These are phyloP conservation scores for Diglossa cyanea DNA, from an alignment of 2,797 vertebrate species.

Conservation along the genomic window DNA sequence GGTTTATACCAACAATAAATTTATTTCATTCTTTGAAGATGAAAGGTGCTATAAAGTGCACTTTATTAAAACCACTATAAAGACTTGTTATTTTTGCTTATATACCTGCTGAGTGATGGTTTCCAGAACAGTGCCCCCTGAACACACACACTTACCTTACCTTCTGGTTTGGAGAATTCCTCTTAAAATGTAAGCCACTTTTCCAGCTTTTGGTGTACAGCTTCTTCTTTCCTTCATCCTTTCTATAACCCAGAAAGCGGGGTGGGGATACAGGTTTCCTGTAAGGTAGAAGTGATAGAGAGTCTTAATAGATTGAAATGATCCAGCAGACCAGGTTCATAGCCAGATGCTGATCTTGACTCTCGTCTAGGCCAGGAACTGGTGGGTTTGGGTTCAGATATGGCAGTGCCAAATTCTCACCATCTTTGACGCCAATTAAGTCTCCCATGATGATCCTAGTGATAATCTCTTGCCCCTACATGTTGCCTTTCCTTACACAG, in stretches of 20 bases:
- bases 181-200: background rate
- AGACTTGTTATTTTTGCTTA: conserved; percentile 39
- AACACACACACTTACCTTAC: background rate
- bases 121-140: conserved; percentile 1
- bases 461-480: background rate
- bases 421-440: background rate
- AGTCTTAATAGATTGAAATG: background rate
- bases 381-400: background rate
- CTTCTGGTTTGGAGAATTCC: background rate
- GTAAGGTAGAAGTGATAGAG: background rate
- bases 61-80: conserved; percentile 43
- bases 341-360: background rate
- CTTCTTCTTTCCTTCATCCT: background rate
- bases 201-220: background rate
- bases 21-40: conserved; percentile 49
- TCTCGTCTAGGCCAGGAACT: background rate
- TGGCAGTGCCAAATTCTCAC: background rate
- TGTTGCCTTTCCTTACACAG: background rate
- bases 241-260: background rate
- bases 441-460: background rate
- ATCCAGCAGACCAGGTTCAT: background rate
- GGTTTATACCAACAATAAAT: conserved; percentile 26
- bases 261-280: background rate
- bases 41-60: conserved; percentile 15
- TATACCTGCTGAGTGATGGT: conserved; percentile 22